phyloP scores from a whole-genome alignment of 2,888 invertebrate genomes.

The Lysandra coridon region DNA sequence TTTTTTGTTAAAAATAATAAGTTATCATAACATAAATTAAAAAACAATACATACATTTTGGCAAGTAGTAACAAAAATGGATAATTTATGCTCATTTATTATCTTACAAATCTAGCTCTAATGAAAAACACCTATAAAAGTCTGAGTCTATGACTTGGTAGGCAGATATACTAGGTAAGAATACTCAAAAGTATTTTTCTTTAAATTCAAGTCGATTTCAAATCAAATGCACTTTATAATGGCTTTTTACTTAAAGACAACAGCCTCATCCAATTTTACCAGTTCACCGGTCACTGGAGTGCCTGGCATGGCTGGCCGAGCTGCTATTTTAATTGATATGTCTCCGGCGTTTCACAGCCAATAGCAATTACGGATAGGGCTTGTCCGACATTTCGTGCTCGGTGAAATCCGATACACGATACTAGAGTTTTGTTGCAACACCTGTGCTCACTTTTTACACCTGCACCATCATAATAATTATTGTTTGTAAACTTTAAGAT shows the following conservation, averaged over 20 bases:
- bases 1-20: too few species aligned
- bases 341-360: slow-evolving; percentile 53
- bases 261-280: slow-evolving; percentile 40
- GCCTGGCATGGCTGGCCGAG: slow-evolving; percentile 49
- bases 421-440: slow-evolving; percentile 19
- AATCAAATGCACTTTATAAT: not conserved
- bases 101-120: too few species aligned
- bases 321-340: slow-evolving; percentile 75
- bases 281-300: slow-evolving; percentile 38
- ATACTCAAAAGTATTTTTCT: not conserved
- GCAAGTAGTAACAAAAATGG: too few species aligned
- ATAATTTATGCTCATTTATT: too few species aligned
- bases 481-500: not conserved
- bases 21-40: too few species aligned
- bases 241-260: not conserved
- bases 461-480: not conserved
- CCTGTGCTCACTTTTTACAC: slow-evolving; percentile 12
- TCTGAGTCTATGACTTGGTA: too few species aligned
- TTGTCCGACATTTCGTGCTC: slow-evolving; percentile 38
- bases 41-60: too few species aligned
- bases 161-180: too few species aligned
- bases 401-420: slow-evolving; percentile 37
- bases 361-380: slow-evolving; percentile 51
- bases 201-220: too few species aligned
- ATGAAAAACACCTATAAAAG: too few species aligned